These are phyloP conservation scores for Bugulina stolonifera DNA, from an alignment of 2,888 invertebrate species.

Conservation along the genomic window DNA sequence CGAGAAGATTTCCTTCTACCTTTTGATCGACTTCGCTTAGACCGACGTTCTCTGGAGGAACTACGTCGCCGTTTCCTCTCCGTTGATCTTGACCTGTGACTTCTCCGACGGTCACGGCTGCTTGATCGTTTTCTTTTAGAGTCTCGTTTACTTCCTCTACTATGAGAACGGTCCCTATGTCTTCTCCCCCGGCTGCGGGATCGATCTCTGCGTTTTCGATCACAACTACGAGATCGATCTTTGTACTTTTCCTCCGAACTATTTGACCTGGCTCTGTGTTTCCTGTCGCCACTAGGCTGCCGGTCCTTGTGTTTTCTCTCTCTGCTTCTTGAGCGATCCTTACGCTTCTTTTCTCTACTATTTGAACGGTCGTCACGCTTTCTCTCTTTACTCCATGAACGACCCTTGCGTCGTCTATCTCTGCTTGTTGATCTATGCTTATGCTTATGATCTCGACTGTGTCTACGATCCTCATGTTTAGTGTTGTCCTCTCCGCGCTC, in stretches of 20 bases:
- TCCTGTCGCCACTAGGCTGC: not conserved
- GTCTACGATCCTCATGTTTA: not conserved
- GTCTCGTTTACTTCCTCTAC: too few relatives aligned
- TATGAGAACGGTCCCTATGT: too few relatives aligned
- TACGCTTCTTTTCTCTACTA: slow-evolving; percentile 9
- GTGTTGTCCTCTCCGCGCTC: not conserved
- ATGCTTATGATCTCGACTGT: not conserved
- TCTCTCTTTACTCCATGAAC: slow-evolving; percentile 5
- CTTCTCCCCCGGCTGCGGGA: not conserved
- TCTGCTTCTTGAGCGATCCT: not conserved
- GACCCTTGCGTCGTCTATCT: not conserved
- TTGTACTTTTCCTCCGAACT: not conserved
- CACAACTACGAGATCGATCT: not conserved
- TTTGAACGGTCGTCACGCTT: not conserved
- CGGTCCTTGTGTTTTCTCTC: not conserved
- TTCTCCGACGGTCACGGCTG: not conserved
- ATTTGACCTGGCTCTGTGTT: not conserved
- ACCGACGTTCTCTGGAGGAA: not conserved
- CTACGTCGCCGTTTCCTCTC: not conserved
- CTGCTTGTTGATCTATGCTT: not conserved
- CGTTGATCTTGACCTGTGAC: too few relatives aligned
- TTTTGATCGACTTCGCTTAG: not conserved
- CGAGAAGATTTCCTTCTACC: not conserved
- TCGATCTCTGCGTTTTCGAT: not conserved
- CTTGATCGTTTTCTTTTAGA: not conserved